Evolutionary conservation across 2,888 invertebrate species (phyloP), one percentile per base, ranked within the genome.

Genomic region (Amiota communis): DNA sequence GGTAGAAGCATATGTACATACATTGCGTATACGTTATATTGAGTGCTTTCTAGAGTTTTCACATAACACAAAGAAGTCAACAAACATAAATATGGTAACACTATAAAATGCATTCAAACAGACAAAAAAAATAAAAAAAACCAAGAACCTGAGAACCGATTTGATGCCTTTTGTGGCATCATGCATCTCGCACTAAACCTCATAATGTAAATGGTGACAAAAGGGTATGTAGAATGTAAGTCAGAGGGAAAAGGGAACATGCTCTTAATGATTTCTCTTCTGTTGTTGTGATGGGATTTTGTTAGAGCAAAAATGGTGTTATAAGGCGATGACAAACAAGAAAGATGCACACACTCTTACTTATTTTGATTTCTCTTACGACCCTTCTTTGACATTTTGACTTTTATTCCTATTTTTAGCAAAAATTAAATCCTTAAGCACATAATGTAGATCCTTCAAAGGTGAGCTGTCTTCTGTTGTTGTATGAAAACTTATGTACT

Each of bases 351-450:
- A 6, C 6, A 36, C 36, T 36, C 6, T 36, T 36, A 36, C 36
- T 6, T 36, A 6, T 36, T 36, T 36, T 36, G 36, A 0, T 36
- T 36, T 36, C 36, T 36, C 36, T 36, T 36, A 36, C 23, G 1
- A 23, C 23, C 23, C 23, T 23, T 23, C 1, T 23, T 2, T 23
- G 23, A 23, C 36, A 4, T 36, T 36, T 36, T 36, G 36, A 36
- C 36, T 36, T 74, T 47, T 56, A 17, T 53, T 8, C n/a, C 49
- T 70, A 61, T 64, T 69, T 76, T 76, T 67, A 63, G 74, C 76
- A 78, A 77, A 36, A 81, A 84, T 81, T 81, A 78, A 79, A 82
- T 81, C 79, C 84, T 81, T 86, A 85, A 86, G 86, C 85, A 86
- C 84, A 85, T 85, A 82, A 80, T 78, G 77, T 75, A 77, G 77